Percentiles rank a stretch among this genome's conserved stretches.
Evolutionary conservation across 2,888 invertebrate genomes (phyloP).

Genomic region (Cephus runcator): DNA sequence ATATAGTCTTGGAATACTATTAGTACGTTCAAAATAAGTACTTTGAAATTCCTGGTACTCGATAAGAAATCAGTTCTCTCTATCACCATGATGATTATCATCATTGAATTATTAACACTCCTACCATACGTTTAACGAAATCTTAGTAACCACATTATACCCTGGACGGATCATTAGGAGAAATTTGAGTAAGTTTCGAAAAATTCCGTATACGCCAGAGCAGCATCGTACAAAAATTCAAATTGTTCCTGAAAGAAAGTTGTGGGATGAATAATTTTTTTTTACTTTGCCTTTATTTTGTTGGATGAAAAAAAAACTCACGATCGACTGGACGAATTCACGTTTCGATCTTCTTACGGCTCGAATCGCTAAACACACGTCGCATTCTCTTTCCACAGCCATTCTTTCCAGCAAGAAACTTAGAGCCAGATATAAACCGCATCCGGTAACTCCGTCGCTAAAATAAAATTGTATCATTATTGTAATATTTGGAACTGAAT

Average conservation of each 20-base stretch:
- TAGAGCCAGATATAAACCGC: conserved; percentile 66
- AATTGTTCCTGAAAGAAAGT: conserved; percentile 57
- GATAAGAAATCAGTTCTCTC: too few species aligned
- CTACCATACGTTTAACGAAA: too few species aligned
- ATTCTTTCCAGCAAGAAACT: conserved; percentile 67
- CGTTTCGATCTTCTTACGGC: conserved; percentile 64
- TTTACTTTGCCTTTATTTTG: too few species aligned
- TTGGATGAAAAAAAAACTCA: conserved; percentile 31
- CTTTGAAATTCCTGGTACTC: too few species aligned
- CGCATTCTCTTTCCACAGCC: conserved; percentile 66
- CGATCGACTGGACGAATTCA: conserved; percentile 59
- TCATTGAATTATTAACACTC: too few species aligned
- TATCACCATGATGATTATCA: too few species aligned
- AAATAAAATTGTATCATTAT: conserved; percentile 24
- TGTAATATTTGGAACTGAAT: too few species aligned
- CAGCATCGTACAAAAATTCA: conserved; percentile 60
- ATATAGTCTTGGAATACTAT: too few species aligned
- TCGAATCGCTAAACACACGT: conserved; percentile 66
- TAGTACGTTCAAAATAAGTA: too few species aligned
- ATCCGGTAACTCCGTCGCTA: conserved; percentile 66
- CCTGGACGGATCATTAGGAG: not conserved
- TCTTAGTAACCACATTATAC: too few species aligned
- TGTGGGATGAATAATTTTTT: too few species aligned
- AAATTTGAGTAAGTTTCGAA: conserved; percentile 63
- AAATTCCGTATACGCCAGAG: conserved; percentile 51